Evolutionary conservation across 2,113 vertebrate genomes (phyloP).

Genomic region (Platysteira castanea): DNA sequence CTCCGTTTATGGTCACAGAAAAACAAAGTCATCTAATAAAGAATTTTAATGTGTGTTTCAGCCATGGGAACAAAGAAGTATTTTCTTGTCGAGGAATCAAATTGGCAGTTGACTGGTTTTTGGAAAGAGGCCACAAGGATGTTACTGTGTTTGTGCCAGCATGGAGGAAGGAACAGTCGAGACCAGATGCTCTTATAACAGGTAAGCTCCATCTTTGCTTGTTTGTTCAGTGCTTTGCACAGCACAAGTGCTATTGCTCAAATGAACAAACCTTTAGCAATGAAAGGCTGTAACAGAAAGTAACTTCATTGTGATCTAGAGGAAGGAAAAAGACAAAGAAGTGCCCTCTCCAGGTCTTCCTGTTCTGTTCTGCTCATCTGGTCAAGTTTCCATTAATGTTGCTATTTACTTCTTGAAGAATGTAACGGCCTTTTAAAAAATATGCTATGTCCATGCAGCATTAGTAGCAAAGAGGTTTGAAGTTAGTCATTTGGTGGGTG

Average conservation of each 20-base stretch:
- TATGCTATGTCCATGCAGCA: rapidly evolving
- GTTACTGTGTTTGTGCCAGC: slow-evolving; percentile 97
- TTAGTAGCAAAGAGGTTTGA: neutral
- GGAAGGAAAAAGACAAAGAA: neutral
- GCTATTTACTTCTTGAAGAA: neutral
- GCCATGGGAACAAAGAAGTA: slow-evolving; percentile 98
- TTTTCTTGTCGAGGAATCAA: slow-evolving; percentile 98
- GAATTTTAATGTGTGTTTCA: slow-evolving; percentile 67
- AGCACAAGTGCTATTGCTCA: neutral
- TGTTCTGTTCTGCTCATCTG: neutral
- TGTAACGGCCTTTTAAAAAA: neutral
- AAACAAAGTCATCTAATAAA: neutral
- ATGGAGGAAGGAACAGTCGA: slow-evolving; percentile 96
- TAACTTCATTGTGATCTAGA: neutral
- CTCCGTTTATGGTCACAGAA: neutral
- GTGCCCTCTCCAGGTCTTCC: neutral
- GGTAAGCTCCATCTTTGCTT: slow-evolving; percentile 64
- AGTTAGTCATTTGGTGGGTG: neutral
- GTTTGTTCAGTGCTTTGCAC: neutral
- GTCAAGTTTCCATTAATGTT: neutral
- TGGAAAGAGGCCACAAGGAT: slow-evolving; percentile 93
- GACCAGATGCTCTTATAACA: slow-evolving; percentile 94
- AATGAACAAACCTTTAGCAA: neutral
- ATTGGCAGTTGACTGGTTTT: slow-evolving; percentile 95
- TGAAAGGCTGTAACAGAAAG: neutral